Conservation (phyloP, 2,113 vertebrate genomes). For the Tragelaphus scriptus region DNA sequence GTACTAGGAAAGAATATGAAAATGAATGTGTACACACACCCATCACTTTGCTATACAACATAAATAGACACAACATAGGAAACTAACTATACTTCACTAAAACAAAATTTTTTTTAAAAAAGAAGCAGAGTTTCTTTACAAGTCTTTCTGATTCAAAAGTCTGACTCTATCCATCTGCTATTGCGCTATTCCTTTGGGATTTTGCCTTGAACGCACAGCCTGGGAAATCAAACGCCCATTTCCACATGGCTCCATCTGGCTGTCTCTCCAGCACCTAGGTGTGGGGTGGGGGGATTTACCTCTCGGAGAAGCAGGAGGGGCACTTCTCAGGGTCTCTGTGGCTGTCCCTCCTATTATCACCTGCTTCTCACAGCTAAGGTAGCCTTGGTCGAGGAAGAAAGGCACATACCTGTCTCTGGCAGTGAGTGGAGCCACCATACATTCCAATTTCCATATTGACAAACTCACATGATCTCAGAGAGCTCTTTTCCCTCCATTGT, state of each 20-base stretch:
- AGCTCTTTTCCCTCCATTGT: neutral
- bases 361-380: neutral
- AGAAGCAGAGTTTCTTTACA: neutral
- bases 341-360: fast-evolving
- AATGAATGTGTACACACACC: neutral
- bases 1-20: too few species aligned
- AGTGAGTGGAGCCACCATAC: neutral
- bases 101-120: neutral
- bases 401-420: fast-evolving
- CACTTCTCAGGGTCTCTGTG: neutral
- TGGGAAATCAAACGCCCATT: neutral
- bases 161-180: neutral
- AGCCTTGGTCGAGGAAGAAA: too few species aligned
- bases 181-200: neutral
- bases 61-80: neutral
- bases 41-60: neutral
- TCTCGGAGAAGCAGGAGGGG: neutral
- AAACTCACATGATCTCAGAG: neutral
- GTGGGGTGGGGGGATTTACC: neutral
- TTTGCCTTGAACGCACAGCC: neutral
- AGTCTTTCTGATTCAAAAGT: neutral
- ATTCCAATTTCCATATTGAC: neutral
- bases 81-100: neutral
- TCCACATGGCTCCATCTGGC: neutral
- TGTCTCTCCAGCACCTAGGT: neutral